Conservation (phyloP, 2,113 vertebrate species). For the Anseranas semipalmata region DNA sequence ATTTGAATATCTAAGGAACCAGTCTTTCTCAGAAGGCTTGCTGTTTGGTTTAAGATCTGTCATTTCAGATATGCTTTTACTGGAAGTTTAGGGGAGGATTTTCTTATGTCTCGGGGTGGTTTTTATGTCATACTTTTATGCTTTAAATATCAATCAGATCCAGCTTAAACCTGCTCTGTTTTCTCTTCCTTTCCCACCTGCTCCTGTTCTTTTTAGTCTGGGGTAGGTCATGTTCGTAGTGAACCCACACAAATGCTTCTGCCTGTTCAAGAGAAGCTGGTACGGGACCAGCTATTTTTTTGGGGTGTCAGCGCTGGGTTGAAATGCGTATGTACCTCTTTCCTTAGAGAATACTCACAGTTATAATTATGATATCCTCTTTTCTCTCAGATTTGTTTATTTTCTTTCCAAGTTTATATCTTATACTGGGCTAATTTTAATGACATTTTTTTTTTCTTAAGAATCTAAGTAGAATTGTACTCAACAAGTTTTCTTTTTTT, state of each 20-base stretch:
- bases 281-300: neutral
- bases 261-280: neutral
- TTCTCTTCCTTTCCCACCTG: neutral
- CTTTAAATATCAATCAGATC: neutral
- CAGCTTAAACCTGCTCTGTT: neutral
- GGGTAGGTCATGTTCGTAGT: neutral
- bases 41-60: neutral
- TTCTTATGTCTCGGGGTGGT: neutral
- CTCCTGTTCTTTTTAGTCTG: neutral
- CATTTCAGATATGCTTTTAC: neutral
- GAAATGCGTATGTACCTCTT: rapidly evolving
- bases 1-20: neutral
- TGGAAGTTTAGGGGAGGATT: neutral
- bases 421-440: neutral
- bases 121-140: neutral
- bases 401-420: neutral
- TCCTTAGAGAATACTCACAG: neutral
- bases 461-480: too few species aligned
- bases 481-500: neutral
- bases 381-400: neutral
- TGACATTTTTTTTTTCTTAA: neutral
- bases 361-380: neutral
- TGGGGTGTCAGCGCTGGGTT: neutral
- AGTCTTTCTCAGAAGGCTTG: neutral
- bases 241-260: neutral